Evolutionary conservation across 2,888 invertebrate genomes (phyloP), one percentile per base, ranked within the genome.

Genomic region (Tuta absoluta): DNA sequence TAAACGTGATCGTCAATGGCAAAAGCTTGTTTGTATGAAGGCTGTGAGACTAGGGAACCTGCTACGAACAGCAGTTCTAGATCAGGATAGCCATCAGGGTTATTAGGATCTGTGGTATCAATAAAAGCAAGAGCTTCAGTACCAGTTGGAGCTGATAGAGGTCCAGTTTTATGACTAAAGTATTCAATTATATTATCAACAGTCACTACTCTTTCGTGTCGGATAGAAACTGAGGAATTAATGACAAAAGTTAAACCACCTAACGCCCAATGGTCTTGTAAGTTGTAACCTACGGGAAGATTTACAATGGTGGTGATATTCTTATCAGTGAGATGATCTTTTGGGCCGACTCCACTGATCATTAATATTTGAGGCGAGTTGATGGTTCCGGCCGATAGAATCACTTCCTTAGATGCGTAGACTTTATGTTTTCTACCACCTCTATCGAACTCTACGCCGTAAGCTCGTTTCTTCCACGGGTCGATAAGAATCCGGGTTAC

Each of bases 321-420:
- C 60, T 93, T 81, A 28, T 93, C 87, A 23, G 85, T 75, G 17
- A 95, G 86, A 74, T 95, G 94, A 1, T 92, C 84, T 58, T 76
- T 84, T 0, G 95, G 95, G 7, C 96, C 95, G 10, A 97, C 92
- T 0, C 97, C 97, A 17, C 96, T 96, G 21, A 97, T 81, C 95
- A 97, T 95, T 49, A 98, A 87, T 49, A 97, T 78, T 76, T 97
- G 97, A 0, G 97, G 96, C 1, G 96, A 94, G 74, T 95, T 95
- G 56, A 97, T 92, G 1, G 96, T 91, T 1, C 97, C 97, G 1
- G 95, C 96, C 19, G 95, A 94, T 17, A 98, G 77, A 69, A 97
- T 95, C 0, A 97, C 93, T 82, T 96, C 96, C 72, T 93, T 93
- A 63, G 89, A 91, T 0, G 94, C 94, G 53, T 88, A 49, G 68